Evolutionary conservation across 2,888 invertebrate genomes (phyloP).

Genomic region (Poecilobothrus nobilitatus): DNA sequence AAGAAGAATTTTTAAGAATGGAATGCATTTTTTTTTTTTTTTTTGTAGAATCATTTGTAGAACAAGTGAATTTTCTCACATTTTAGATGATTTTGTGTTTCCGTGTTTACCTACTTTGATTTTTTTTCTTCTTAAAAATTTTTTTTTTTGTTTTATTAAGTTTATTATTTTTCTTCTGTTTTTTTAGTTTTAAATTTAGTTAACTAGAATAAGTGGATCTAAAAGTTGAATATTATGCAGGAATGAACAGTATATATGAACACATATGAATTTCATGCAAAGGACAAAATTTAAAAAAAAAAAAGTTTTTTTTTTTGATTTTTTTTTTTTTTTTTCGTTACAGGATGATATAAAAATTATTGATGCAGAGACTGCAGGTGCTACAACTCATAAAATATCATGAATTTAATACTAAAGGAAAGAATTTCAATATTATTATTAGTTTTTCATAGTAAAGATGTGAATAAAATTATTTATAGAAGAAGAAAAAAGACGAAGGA

Average conservation of each 20-base stretch:
- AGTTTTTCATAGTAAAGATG: neutral
- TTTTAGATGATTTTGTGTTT: no score
- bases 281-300: no score
- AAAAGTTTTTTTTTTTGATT: no score
- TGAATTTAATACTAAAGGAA: neutral
- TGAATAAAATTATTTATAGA: neutral
- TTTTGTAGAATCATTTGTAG: no score
- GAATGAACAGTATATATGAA: neutral
- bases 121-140: no score
- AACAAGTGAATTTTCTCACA: no score
- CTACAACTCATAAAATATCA: slow-evolving; percentile 10
- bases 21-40: no score
- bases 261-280: neutral
- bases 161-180: no score
- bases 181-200: neutral
- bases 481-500: neutral
- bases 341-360: slow-evolving; percentile 7
- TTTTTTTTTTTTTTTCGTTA: neutral
- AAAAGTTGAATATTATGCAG: neutral
- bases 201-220: slow-evolving; percentile 1
- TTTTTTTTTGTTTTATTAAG: no score
- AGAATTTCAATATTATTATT: neutral
- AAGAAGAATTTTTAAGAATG: no score
- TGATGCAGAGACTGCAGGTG: slow-evolving; percentile 8
- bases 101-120: no score